Evolutionary conservation across 2,888 invertebrate species (phyloP).

Genomic region (Pollenia labialis): DNA sequence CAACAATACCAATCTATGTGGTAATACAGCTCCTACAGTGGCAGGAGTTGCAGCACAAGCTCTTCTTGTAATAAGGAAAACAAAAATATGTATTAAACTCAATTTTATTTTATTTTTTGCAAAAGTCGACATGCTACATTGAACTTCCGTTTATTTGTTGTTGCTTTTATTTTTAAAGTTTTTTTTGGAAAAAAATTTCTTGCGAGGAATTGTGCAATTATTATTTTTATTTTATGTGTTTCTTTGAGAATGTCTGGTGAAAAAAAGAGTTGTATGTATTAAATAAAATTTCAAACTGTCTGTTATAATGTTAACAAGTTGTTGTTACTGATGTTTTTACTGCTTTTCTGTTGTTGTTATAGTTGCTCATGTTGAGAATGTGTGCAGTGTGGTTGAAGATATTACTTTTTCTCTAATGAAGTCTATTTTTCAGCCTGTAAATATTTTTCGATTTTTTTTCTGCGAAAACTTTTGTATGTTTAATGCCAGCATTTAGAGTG

Average conservation of each 20-base stretch:
- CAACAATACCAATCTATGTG: slow-evolving; percentile 40
- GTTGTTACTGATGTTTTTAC: slow-evolving; percentile 1
- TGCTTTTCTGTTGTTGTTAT: background rate
- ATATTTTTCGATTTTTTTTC: background rate
- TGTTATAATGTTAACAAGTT: slow-evolving; percentile 60
- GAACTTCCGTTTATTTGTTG: slow-evolving; percentile 60
- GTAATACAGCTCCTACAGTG: slow-evolving; percentile 3
- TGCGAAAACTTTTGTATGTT: slow-evolving; percentile 6
- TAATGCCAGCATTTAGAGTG: background rate
- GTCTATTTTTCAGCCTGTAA: slow-evolving; percentile 14
- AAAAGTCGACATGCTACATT: slow-evolving; percentile 56
- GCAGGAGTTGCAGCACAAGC: slow-evolving; percentile 13
- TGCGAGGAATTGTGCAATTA: slow-evolving; percentile 28
- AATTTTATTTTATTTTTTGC: slow-evolving; percentile 35
- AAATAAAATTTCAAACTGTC: slow-evolving; percentile 59
- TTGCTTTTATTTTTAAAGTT: slow-evolving; percentile 4
- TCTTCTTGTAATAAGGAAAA: slow-evolving; percentile 27
- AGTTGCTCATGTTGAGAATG: slow-evolving; percentile 21
- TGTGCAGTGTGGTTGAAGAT: slow-evolving; percentile 6
- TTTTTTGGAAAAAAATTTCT: slow-evolving; percentile 1
- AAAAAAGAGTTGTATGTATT: slow-evolving; percentile 36
- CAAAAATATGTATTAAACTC: slow-evolving; percentile 16
- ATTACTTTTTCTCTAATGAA: slow-evolving; percentile 34
- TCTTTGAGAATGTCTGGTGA: slow-evolving; percentile 14
- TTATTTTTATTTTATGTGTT: background rate